Evolutionary conservation across 2,113 vertebrate species (phyloP).

Genomic region (Macaca fascicularis): T2T-MFA8v1.1 NC_088380.1:138513001-138513500

Average conservation of each 20-base stretch:
- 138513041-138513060: conserved; percentile 92
- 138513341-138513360: not conserved
- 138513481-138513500: conserved; percentile 51
- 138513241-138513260: not conserved
- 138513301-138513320: not conserved
- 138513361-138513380: not conserved
- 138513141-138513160: no score
- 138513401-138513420: conserved; percentile 50
- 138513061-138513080: conserved; percentile 97
- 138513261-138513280: not conserved
- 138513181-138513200: not conserved
- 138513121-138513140: not conserved
- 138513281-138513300: not conserved
- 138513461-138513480: conserved; percentile 67
- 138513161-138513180: not conserved
- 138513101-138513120: conserved; percentile 87
- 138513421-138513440: conserved; percentile 8
- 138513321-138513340: not conserved
- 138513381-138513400: not conserved
- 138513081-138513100: conserved; percentile 95
- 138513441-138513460: conserved; percentile 49
- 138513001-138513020: conserved; percentile 92
- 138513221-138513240: not conserved
- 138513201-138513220: not conserved
- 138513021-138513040: conserved; percentile 95